Evolutionary conservation across 2,797 vertebrate species (phyloP), one percentile per base, ranked within the genome.

Genomic region (Dipus sagitta): DNA sequence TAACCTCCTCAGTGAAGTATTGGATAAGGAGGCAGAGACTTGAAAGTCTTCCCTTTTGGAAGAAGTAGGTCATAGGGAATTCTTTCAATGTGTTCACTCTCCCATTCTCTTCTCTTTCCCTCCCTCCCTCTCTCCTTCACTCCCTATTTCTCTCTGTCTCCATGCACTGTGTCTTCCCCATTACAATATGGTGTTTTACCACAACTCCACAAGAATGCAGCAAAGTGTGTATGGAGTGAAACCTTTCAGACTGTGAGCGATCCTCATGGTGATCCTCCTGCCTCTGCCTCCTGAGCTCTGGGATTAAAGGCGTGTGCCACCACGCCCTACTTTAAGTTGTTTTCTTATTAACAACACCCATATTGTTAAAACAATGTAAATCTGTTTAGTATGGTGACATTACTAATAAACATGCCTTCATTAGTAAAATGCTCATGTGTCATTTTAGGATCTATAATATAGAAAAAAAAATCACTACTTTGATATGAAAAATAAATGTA

Each of bases 381-480:
- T 10, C 17, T 34, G 21, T 77, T 52, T 77, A 88, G 52, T 26
- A 26, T 6, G 34, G 17, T 89, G 86, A 26, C 2, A 42, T n/a
- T 77, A 32, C 8, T 60, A 88, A 60, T 75, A 12, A 76, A 72
- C 12, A 88, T 24, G 58, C 21, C 4, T 82, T 88, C 18, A 4
- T 38, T 8, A 52, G 64, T 10, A 72, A 80, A 47, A 52, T 28
- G 90, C 8, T 38, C 26, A 83, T 24, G 20, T 30, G 42, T 72
- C 24, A 24, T 91, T 88, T 60, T 82, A 42, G 88, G 62, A 21
- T 71, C 28, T 68, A 13, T 34, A 92, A 89, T 77, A 80, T 80
- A 13, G 21, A n/a, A 89, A 28, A n/a, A 89, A 28, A 38, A 71
- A 52, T 92, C 86, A 64, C 20, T 13, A 70, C 38, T 42, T 88